Base-by-base conservation (phyloP, 2,888 invertebrate genomes). In the Eupithecia insigniata region DNA sequence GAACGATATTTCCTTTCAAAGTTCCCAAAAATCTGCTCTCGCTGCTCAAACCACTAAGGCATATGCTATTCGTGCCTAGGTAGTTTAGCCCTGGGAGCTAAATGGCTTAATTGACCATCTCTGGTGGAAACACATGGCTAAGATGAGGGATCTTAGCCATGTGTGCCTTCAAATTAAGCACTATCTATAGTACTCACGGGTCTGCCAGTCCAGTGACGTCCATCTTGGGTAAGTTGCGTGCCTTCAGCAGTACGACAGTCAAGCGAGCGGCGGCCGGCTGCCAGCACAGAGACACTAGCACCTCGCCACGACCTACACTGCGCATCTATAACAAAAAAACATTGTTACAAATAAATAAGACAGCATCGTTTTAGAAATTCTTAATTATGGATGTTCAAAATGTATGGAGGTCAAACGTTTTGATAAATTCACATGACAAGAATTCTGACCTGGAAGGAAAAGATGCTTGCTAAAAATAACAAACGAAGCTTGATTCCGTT, bases 141-240 rank as follows among this genome's bases (percentile, higher is more conserved):
- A n/a, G 18, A 43, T 43, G n/a, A n/a, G n/a, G n/a, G n/a, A n/a
- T n/a, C n/a, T n/a, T n/a, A n/a, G n/a, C n/a, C n/a, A n/a, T n/a
- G n/a, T n/a, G n/a, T n/a, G n/a, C n/a, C 7, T 43, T 43, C 43
- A 6, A 1, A 43, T n/a, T n/a, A 43, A 43, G 7, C n/a, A 30
- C 16, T 32, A 18, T 32, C 14, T 43, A 43, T 5, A n/a, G 32
- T 36, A 51, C 46, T 51, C 22, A 51, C 46, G 46, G 46, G 46
- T 51, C 46, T 2, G 46, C 99, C 66, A 99, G 95, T 71, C 99
- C 99, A 68, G 99, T 98, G 79, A 99, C 98, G 93, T 99, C 99
- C 98, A 99, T 99, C 92, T 98, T 98, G 74, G 99, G 99, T 81
- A 99, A 95, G 91, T 99, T 99, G 82, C 99, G 96, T 14, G 99